Conservation (phyloP, 1,140 invertebrate species). For the Globodera ellingtonae region DNA sequence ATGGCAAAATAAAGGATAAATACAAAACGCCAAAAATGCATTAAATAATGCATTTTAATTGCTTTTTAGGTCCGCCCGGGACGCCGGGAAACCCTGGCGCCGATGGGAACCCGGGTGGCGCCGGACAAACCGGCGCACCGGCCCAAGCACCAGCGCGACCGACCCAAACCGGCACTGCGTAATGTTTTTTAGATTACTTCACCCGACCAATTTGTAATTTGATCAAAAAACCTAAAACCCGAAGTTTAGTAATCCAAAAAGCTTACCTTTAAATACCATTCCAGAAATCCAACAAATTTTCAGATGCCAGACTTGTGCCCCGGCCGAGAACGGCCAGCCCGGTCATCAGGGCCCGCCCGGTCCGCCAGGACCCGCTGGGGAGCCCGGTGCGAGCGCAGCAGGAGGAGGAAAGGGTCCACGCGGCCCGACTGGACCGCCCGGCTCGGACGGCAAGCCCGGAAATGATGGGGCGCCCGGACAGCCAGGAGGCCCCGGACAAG, state of each 20-base stretch:
- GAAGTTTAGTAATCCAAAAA: no score
- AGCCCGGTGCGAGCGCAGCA: background rate
- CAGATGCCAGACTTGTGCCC: slow-evolving; percentile 20
- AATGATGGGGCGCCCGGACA: slow-evolving; percentile 26
- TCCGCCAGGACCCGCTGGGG: slow-evolving; percentile 37
- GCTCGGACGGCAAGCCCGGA: slow-evolving; percentile 29
- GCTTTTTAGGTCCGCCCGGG: slow-evolving; percentile 26
- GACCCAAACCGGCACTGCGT: slow-evolving; percentile 11
- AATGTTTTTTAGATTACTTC: background rate
- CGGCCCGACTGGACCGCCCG: slow-evolving; percentile 41
- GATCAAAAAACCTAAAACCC: no score
- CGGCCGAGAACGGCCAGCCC: slow-evolving; percentile 24
- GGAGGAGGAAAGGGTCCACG: slow-evolving; percentile 39
- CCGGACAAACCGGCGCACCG: slow-evolving; percentile 14
- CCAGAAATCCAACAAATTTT: background rate
- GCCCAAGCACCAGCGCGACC: slow-evolving; percentile 3
- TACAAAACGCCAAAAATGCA: no score
- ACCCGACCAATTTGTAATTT: no score
- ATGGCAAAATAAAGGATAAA: no score
- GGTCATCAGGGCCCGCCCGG: slow-evolving; percentile 42
- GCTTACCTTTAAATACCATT: background rate
- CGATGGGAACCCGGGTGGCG: slow-evolving; percentile 25
- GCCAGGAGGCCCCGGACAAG: slow-evolving; percentile 21
- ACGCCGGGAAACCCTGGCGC: slow-evolving; percentile 25
- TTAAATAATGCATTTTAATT: no score